These are phyloP conservation scores for Leptonema lineaticorne DNA, from an alignment of 1,140 invertebrate species.

Conservation along the genomic window DNA sequence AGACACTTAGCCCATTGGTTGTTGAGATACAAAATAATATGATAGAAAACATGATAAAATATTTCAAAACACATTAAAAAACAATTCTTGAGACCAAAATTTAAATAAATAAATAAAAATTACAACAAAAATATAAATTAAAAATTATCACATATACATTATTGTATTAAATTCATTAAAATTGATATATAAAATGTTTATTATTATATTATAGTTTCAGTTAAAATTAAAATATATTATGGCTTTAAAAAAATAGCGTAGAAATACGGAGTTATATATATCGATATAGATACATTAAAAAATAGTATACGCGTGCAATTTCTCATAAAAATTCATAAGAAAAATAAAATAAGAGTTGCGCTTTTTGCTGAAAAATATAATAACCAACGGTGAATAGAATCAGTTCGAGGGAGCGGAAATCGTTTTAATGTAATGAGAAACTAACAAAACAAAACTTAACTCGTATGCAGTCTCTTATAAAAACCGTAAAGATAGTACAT, in stretches of 20 bases:
- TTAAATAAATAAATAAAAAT: not conserved
- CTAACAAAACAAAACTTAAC: conserved; percentile 42
- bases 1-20: conserved; percentile 7
- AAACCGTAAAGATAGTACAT: conserved; percentile 13
- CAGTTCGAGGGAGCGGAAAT: conserved; percentile 39
- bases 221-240: too few species aligned
- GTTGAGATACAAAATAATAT: too few species aligned
- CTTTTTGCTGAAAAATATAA: conserved; percentile 41
- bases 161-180: too few species aligned
- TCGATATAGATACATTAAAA: too few species aligned
- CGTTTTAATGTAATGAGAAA: conserved; percentile 44
- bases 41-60: too few species aligned
- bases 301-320: too few species aligned
- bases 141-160: not conserved
- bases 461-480: conserved; percentile 9
- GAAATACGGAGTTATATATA: too few species aligned
- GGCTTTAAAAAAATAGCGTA: too few species aligned
- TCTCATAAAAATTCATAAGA: too few species aligned
- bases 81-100: not conserved
- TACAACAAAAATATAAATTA: not conserved
- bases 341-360: conserved; percentile 31
- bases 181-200: too few species aligned
- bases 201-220: too few species aligned
- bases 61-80: not conserved
- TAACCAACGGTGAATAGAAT: conserved; percentile 39